Evolutionary conservation across 2,888 invertebrate species (phyloP), one percentile per base, ranked within the genome.

Genomic region (Callosobruchus maculatus): DNA sequence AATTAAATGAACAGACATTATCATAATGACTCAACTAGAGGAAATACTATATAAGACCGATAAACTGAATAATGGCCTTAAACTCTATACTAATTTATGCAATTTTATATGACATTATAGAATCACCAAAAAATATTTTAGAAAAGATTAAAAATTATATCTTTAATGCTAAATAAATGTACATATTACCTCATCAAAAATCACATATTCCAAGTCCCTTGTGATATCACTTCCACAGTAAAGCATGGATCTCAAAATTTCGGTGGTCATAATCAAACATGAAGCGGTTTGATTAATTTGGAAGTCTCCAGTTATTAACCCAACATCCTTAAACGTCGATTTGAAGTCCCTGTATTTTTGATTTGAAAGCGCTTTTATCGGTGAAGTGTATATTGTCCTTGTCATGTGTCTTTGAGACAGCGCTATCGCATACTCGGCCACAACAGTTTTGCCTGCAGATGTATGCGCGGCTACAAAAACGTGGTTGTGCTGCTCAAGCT

Each of bases 381-480:
- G 99, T 0, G 99, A 99, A 0, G 99, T 99, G 87, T 99, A 99
- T 78, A 99, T 95, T 0, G 95, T 92, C 81, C 95, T 93, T 0
- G 97, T 97, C 89, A 95, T 94, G 86, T 98, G 96, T 80, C 94
- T 93, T 82, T 95, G 93, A 0, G 98, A 97, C 83, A 99, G 89
- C 0, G 99, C 99, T 80, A 99, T 97, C 0, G 99, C 99, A 87
- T 99, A 99, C 88, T 99, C 99, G 0, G 99, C 99, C 0, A 99
- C 98, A 0, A 98, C 99, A 0, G 99, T 99, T 89, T 99, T 99
- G 22, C 96, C 97, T 0, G 99, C 99, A 0, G 99, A 99, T 0
- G 99, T 99, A 85, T 99, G 99, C 0, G 99, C 99, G 0, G 99
- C 98, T 0, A 99, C 98, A 87, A 99, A 99, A 0, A 99, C 97